Percentiles rank a stretch among this genome's conserved stretches.
Conservation (phyloP, 2,113 vertebrate genomes). For the Mormyrus lacerda region DNA sequence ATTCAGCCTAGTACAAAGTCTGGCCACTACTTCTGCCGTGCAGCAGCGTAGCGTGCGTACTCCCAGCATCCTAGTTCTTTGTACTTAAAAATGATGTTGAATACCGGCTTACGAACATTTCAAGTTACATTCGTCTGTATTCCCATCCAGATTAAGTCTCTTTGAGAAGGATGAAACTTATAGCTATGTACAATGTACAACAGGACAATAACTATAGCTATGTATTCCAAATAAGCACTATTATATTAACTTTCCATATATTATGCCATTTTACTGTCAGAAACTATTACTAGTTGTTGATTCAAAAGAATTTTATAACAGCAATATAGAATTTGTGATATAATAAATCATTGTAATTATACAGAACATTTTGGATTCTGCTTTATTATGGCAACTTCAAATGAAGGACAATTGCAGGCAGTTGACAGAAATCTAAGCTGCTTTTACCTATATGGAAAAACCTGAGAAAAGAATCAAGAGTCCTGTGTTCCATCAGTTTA, state of each 20-base stretch:
- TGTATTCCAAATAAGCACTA: not conserved
- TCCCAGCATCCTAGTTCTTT: no score
- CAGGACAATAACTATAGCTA: not conserved
- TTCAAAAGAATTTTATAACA: not conserved
- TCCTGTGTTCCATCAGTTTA: constrained; percentile 80
- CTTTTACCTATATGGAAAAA: constrained; percentile 57
- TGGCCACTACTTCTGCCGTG: no score
- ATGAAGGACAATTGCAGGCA: constrained; percentile 67
- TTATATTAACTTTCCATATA: not conserved
- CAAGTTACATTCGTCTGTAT: not conserved
- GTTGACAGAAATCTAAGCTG: constrained; percentile 48
- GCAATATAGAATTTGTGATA: not conserved
- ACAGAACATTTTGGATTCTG: not conserved
- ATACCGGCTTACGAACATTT: no score
- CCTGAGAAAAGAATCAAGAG: constrained; percentile 74
- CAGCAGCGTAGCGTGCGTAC: no score
- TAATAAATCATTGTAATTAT: not conserved
- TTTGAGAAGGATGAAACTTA: not conserved
- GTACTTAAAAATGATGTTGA: no score
- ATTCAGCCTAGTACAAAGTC: no score
- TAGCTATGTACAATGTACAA: not conserved
- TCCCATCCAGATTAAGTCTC: not conserved
- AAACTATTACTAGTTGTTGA: constrained; percentile 30
- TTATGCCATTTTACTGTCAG: constrained; percentile 4
- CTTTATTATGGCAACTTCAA: not conserved